phyloP scores from a whole-genome alignment of 2,888 invertebrate species.

The Piscicola geometra region DNA sequence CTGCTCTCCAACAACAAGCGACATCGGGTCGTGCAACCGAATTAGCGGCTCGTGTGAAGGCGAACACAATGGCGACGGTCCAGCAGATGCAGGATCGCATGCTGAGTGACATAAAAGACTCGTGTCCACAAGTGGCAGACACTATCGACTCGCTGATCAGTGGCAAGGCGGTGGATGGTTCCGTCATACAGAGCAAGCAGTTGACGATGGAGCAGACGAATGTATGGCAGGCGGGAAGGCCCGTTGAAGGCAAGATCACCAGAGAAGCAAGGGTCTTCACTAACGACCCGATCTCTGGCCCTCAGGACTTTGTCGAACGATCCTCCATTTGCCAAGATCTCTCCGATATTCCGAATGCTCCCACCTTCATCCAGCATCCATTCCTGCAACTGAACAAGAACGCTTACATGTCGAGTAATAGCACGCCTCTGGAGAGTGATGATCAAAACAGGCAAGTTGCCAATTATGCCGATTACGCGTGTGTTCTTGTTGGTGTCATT shows the following conservation, averaged over 20 bases:
- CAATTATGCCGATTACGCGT: too few species aligned
- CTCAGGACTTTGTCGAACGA: constrained; percentile 27
- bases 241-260: constrained; percentile 20
- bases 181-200: background rate
- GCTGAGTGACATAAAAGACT: constrained; percentile 20
- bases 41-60: constrained; percentile 15
- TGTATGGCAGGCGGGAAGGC: constrained; percentile 26
- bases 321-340: constrained; percentile 18
- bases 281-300: constrained; percentile 26
- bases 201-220: constrained; percentile 22
- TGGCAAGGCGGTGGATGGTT: constrained; percentile 7
- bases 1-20: background rate
- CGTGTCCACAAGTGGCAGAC: constrained; percentile 28
- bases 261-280: constrained; percentile 11
- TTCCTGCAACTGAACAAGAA: background rate
- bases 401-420: background rate
- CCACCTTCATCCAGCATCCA: background rate
- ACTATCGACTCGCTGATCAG: constrained; percentile 10
- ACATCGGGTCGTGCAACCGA: constrained; percentile 5
- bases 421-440: background rate
- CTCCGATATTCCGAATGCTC: background rate
- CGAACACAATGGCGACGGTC: constrained; percentile 6
- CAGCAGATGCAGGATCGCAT: constrained; percentile 29
- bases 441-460: background rate
- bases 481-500: too few species aligned